Evolutionary conservation across 1,140 invertebrate genomes (phyloP).

Genomic region (Stenopsyche tienmushanensis): DNA sequence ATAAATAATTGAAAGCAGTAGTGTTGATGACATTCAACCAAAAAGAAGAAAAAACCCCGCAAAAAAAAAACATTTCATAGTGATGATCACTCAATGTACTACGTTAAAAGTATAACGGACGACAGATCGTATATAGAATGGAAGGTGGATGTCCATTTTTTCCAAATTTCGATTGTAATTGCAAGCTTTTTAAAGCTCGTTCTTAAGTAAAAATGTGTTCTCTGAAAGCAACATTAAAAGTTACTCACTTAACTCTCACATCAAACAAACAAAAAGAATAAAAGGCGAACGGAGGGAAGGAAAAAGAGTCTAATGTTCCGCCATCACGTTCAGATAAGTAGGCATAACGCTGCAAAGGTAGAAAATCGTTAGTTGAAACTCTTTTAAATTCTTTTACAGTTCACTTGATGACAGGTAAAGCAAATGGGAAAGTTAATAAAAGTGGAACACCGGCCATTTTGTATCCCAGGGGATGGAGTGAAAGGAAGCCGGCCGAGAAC

Average conservation of each 20-base stretch:
- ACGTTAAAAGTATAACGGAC: too few species aligned
- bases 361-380: conserved; percentile 36
- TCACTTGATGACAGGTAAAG: conserved; percentile 38
- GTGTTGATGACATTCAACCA: too few species aligned
- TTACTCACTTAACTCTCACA: conserved; percentile 28
- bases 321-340: conserved; percentile 26
- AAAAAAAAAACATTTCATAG: too few species aligned
- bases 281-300: conserved; percentile 15
- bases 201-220: conserved; percentile 12
- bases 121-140: too few species aligned
- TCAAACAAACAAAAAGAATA: conserved; percentile 36
- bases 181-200: too few species aligned
- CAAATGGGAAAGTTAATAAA: conserved; percentile 37
- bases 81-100: too few species aligned
- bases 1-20: too few species aligned
- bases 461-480: conserved; percentile 8
- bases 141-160: too few species aligned
- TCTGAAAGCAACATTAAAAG: conserved; percentile 32
- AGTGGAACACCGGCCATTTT: conserved; percentile 30
- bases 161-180: too few species aligned
- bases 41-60: too few species aligned
- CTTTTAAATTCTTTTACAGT: conserved; percentile 36
- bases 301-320: conserved; percentile 17
- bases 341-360: conserved; percentile 29
- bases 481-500: background rate